Percentiles rank a stretch among this genome's conserved stretches.
These are phyloP conservation scores for Danionella cerebrum DNA, from an alignment of 2,113 vertebrate genomes.

Conservation along the genomic window DNA sequence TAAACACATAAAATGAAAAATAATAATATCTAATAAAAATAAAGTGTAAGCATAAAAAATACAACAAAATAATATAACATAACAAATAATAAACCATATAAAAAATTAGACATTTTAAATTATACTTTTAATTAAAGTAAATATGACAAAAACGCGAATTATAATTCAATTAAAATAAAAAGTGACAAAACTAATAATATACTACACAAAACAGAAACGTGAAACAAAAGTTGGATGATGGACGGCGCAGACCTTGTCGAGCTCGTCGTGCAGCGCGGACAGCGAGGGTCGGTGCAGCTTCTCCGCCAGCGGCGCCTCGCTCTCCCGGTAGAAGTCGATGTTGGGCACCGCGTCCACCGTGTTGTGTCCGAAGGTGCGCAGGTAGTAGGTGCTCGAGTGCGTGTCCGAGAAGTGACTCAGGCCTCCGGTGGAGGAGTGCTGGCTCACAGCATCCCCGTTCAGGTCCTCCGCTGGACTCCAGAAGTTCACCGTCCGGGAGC, in stretches of 20 bases:
- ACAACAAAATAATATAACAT: too few species aligned
- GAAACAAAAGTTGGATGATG: too few species aligned
- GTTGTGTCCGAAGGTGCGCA: constrained; percentile 96
- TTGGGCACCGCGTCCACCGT: constrained; percentile 94
- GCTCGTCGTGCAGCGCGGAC: constrained; percentile 88
- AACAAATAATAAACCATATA: too few species aligned
- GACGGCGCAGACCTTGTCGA: constrained; percentile 75
- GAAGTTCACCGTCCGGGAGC: constrained; percentile 82
- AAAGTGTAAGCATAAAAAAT: too few species aligned
- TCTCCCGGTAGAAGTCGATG: constrained; percentile 91
- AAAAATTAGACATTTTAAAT: too few species aligned
- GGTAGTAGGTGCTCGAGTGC: constrained; percentile 93
- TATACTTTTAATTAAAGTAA: too few species aligned
- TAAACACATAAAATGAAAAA: too few species aligned
- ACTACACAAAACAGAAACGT: too few species aligned
- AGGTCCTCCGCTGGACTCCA: constrained; percentile 71
- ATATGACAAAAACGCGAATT: too few species aligned
- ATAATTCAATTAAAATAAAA: too few species aligned
- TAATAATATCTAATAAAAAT: too few species aligned
- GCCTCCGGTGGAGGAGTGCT: constrained; percentile 79
- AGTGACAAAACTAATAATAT: too few species aligned
- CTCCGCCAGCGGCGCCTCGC: constrained; percentile 79
- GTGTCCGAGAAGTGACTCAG: constrained; percentile 89
- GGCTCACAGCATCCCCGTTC: constrained; percentile 81
- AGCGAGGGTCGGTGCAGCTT: constrained; percentile 84